A percentile compares a stretch with the other conserved stretches of the same genome.
Conservation (phyloP, 1,140 invertebrate species). For the Popillia japonica region DNA sequence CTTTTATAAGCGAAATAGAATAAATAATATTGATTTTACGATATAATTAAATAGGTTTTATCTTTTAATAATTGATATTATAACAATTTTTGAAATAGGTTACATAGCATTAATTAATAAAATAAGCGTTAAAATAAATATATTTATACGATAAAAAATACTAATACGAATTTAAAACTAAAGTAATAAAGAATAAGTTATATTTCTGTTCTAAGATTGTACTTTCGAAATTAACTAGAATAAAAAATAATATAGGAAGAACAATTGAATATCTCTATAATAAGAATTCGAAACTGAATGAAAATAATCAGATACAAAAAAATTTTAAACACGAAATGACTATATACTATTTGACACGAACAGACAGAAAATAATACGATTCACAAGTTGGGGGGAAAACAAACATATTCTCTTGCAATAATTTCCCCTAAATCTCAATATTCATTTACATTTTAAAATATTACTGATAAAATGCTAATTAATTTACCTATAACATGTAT, state of each 20-base stretch:
- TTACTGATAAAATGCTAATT: background rate
- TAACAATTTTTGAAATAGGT: conserved; percentile 2
- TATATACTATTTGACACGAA: too few species aligned
- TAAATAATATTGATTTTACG: conserved; percentile 20
- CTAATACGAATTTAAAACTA: background rate
- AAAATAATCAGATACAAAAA: background rate
- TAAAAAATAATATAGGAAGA: background rate
- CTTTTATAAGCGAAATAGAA: background rate
- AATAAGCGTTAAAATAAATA: background rate
- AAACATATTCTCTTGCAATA: background rate
- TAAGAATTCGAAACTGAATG: background rate
- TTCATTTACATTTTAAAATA: background rate
- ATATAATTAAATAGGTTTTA: conserved; percentile 13
- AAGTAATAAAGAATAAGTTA: background rate
- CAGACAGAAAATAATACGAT: too few species aligned
- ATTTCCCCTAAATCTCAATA: background rate
- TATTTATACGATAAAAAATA: background rate
- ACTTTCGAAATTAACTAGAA: background rate
- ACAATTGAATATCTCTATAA: background rate
- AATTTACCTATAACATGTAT: background rate
- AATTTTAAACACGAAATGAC: background rate
- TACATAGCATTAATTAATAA: conserved; percentile 10
- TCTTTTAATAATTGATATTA: background rate
- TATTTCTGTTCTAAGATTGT: conserved; percentile 3
- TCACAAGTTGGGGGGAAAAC: background rate